Base-by-base conservation (phyloP, 2,113 vertebrate genomes). In the Regulus satrapa region DNA sequence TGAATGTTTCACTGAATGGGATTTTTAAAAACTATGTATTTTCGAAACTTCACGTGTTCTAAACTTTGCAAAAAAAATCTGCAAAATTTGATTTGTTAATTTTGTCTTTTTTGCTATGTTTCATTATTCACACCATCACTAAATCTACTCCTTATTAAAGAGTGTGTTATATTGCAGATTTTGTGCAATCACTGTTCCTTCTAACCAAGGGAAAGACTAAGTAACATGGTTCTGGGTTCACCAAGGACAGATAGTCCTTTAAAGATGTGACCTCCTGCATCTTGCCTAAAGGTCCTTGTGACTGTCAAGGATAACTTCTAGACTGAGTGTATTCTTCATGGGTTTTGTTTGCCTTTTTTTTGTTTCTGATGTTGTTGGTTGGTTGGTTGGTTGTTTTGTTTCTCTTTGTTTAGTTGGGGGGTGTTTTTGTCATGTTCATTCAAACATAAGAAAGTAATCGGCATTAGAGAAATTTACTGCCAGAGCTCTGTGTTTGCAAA, bases 151-250 rank as follows among this genome's bases (percentile, higher is more conserved):
- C 18, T 69, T 85, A 73, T 78, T 78, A 55, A 91, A 58, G 51
- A 77, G 26, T 1, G 2, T 34, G 17, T 46, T 56, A 8, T 45
- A 34, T 9, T 66, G 18, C 58, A 45, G 25, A 24, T 25, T 16
- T 9, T 55, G 23, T 69, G 19, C 17, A 82, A 61, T 62, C 18
- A 17, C 16, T 68, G 13, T 38, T 87, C 34, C 46, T 82, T 75
- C 48, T 51, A 79, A 41, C 26, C 29, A 41, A 69, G 34, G 18
- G 20, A 74, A 67, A 45, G 36, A 41, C 18, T 59, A 38, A 20
- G 6, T 58, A 73, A 58, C 20, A 16, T 0, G 0, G 9, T 75
- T 36, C 52, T 48, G 24, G 19, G 17, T 5, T 88, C 64, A 66
- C 20, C 61, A 74, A 76, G 63, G 38, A 74, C 55, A 86, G 26